Conservation (phyloP, 2,888 invertebrate genomes). For the Muscina levida region DNA sequence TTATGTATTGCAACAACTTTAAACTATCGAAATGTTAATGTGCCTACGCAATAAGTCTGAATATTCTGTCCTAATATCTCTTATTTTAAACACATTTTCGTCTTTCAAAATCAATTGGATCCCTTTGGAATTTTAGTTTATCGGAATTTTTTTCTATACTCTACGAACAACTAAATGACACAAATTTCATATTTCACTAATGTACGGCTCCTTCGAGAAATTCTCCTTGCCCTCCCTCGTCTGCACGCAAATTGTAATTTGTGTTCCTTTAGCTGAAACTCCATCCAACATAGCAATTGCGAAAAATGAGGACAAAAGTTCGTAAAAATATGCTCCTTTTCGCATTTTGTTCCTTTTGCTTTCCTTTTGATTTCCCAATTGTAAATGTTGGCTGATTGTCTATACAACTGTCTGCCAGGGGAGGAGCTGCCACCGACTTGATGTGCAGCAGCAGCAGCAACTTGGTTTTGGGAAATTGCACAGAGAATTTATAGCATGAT, state of each 20-base stretch:
- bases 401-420: constrained; percentile 42
- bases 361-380: constrained; percentile 53
- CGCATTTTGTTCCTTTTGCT: constrained; percentile 21
- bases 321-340: constrained; percentile 25
- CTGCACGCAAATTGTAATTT: not conserved
- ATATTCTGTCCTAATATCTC: no score
- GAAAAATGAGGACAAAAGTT: constrained; percentile 17
- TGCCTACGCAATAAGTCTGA: no score
- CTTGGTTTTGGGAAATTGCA: constrained; percentile 13
- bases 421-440: constrained; percentile 25
- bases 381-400: constrained; percentile 41
- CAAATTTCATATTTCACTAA: no score
- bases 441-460: not conserved
- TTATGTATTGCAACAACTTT: no score
- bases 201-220: no score
- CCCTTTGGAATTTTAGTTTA: no score
- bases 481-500: constrained; percentile 40
- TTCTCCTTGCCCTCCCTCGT: not conserved
- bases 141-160: no score
- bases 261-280: not conserved
- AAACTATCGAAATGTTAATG: no score
- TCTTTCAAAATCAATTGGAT: no score
- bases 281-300: not conserved
- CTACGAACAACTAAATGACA: no score
- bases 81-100: no score